Evolutionary conservation across 2,113 vertebrate genomes (phyloP), one percentile per base, ranked within the genome.

Genomic region (Nannobrachium achirus): DNA sequence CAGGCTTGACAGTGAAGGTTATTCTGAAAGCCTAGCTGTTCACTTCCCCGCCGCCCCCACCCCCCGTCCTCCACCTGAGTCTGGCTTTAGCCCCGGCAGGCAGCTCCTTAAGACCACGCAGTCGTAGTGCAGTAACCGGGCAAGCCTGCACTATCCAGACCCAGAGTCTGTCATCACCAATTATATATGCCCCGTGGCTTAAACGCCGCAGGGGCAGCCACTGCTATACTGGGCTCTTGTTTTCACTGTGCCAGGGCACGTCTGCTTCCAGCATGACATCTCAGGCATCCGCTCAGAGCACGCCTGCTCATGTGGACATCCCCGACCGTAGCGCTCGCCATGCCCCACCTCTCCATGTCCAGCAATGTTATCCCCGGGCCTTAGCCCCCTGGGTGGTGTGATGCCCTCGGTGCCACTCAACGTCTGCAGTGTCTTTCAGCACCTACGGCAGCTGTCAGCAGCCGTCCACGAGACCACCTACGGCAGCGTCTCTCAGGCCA

Each of bases 361-460:
- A 62, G 69, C 59, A 68, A 55, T 18, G 70, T 63, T 33, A 62
- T 67, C 57, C 8, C 69, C 55, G 44, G 65, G 19, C 18, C 63
- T 68, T 68, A 82, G 69, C 84, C 58, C 25, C 68, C 62, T 74
- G 60, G 73, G 76, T 73, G 63, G 48, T 56, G 64, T 10, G 42
- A 75, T 77, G 71, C 75, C 57, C 63, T 46, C 71, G 69, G 63
- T 81, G 81, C 74, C 85, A 82, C 58, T 81, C 64, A 72, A 69
- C 80, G 58, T 65, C 69, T 78, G 57, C 4, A 4, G 49, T n/a
- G 62, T 69, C 69, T 85, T 74, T 82, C 80, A 79, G 66, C 81
- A 74, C 78, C 65, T 66, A 15, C 39, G 60, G 69, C 89, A 90
- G 83, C 88, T 91, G 88, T 86, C 85, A 83, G 69, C 60, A 2